These are phyloP conservation scores for Tethea ocularis DNA, from an alignment of 2,888 invertebrate species.

Conservation along the genomic window DNA sequence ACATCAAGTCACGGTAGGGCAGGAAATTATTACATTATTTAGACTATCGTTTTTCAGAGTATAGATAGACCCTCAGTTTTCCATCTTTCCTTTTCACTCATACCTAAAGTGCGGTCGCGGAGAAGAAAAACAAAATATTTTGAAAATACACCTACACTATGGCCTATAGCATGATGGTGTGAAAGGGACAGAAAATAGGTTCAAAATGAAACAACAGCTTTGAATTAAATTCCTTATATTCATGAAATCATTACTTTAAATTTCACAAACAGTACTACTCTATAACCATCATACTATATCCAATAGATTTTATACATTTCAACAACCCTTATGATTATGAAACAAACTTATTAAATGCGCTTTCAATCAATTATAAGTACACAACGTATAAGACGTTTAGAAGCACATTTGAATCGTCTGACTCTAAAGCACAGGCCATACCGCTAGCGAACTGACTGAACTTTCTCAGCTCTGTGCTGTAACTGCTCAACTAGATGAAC, in stretches of 20 bases:
- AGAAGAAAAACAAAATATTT: too few relatives aligned
- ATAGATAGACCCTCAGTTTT: too few relatives aligned
- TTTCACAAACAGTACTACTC: constrained; percentile 29
- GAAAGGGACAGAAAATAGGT: constrained; percentile 43
- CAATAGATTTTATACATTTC: constrained; percentile 18
- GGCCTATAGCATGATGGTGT: constrained; percentile 77
- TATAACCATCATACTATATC: constrained; percentile 79
- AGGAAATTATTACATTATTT: too few relatives aligned
- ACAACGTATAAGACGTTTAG: background rate
- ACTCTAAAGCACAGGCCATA: too few relatives aligned
- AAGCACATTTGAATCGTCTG: too few relatives aligned
- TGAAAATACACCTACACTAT: background rate
- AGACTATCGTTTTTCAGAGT: too few relatives aligned
- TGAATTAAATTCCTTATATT: constrained; percentile 61
- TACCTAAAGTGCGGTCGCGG: too few relatives aligned
- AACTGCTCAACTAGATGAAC: too few relatives aligned
- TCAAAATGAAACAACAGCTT: constrained; percentile 72
- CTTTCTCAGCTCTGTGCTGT: too few relatives aligned
- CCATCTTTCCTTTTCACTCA: background rate
- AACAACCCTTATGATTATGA: background rate
- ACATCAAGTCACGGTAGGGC: too few relatives aligned
- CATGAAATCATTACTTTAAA: constrained; percentile 57
- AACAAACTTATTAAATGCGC: background rate
- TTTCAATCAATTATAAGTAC: background rate
- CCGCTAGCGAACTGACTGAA: too few relatives aligned